Evolutionary conservation across 1,140 invertebrate species (phyloP).

Genomic region (Oreohelix idahoensis): DNA sequence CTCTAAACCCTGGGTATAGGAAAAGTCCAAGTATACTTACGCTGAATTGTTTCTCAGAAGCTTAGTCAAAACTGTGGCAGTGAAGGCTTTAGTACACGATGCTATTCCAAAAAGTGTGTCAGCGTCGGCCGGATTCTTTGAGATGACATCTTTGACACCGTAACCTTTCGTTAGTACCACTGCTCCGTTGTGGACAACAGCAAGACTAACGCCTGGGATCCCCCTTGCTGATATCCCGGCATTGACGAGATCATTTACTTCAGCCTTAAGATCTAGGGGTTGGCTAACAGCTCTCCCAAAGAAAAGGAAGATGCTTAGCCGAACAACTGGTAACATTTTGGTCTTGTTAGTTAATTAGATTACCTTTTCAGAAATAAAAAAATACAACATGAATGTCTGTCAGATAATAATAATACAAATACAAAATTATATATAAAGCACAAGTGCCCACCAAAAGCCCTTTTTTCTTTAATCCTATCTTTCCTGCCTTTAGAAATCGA

Average conservation of each 20-base stretch:
- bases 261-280: neutral
- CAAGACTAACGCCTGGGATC: neutral
- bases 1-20: no score
- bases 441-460: no score
- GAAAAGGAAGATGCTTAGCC: neutral
- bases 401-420: no score
- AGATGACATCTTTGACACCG: neutral
- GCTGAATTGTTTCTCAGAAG: neutral
- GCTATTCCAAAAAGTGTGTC: neutral
- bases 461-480: no score
- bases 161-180: neutral
- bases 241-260: neutral
- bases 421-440: no score
- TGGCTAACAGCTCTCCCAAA: neutral
- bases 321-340: neutral
- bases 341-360: no score
- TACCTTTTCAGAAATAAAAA: no score
- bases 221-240: neutral
- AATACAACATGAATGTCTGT: no score
- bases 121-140: neutral
- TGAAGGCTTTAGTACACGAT: neutral
- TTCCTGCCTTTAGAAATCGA: no score
- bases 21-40: neutral
- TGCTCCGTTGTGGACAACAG: neutral
- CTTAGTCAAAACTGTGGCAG: neutral